Percentiles rank a stretch among this genome's conserved stretches.
phyloP scores from a whole-genome alignment of 30 jellyfish, hydroid and myxozoan genomes.

The Catostylus mosaicus region DNA sequence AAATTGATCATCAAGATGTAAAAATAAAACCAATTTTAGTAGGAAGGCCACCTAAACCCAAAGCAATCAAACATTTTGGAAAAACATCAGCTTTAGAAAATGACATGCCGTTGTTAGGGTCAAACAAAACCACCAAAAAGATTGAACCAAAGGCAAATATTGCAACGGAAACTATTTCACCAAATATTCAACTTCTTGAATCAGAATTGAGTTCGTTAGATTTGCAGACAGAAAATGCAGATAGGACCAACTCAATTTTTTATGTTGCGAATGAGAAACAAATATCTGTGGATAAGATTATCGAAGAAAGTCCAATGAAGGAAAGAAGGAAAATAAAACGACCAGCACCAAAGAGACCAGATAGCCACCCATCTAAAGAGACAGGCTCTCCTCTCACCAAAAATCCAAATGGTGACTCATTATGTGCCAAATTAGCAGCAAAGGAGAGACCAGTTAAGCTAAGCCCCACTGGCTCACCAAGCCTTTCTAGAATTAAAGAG shows the following conservation, averaged over 20 bases:
- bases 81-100: slow-evolving; percentile 13
- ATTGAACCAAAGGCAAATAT: neutral
- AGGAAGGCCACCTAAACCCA: slow-evolving; percentile 28
- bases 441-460: neutral
- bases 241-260: slow-evolving; percentile 12
- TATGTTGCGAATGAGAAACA: slow-evolving; percentile 1
- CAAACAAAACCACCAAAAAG: slow-evolving; percentile 7
- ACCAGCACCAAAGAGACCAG: slow-evolving; percentile 68
- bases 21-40: slow-evolving; percentile 5
- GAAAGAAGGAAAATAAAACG: slow-evolving; percentile 7
- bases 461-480: slow-evolving; percentile 34
- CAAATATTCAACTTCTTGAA: slow-evolving; percentile 46
- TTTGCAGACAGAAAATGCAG: neutral
- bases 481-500: neutral
- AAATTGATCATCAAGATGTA: neutral
- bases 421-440: neutral
- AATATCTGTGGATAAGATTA: neutral
- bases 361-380: slow-evolving; percentile 27
- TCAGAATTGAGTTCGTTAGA: slow-evolving; percentile 18
- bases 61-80: neutral
- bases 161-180: slow-evolving; percentile 28
- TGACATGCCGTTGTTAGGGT: slow-evolving; percentile 52
- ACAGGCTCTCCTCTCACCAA: neutral
- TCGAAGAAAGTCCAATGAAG: neutral
- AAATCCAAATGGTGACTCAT: neutral